Evolutionary conservation across 1,140 invertebrate genomes (phyloP), one percentile per base, ranked within the genome.

Genomic region (Protaetia brevitarsis): DNA sequence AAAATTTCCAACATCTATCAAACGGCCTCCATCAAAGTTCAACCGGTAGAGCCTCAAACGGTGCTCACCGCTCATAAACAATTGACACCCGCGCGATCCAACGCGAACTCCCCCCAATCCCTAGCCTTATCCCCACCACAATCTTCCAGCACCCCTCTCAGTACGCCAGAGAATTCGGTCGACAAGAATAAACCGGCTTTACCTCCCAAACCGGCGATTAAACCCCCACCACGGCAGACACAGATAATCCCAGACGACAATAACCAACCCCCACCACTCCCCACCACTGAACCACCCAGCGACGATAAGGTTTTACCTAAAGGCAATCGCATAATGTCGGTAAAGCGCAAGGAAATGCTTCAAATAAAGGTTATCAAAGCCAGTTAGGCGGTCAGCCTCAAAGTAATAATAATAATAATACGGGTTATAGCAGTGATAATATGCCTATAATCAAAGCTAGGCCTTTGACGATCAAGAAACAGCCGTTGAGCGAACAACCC

Each of bases 1-100:
- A 90, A 87, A 77, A 87, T 88, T 76, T 91, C 85, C 71, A 89
- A 86, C 73, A 90, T 90, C 68, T 90, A 90, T 79, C 89, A 91
- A 77, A 90, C 89, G 36, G 89, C 88, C 6, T 91, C 89, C 57
- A 91, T 88, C 65, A 90, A 90, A 78, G 88, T 91, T 63, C 87
- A 89, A 80, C 89, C 89, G 31, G 88, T 91, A 64, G 89, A 90
- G 81, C 89, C 89, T 28, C 89, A 91, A 75, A 90, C 87, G 5
- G 81, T 90, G 68, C 74, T 82, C 75, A 66, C 78, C 72, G 36
- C 79, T 80, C 71, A 63, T 8, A 66, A 66, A 34, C 73, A 71
- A 75, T 65, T 80, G 77, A 75, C 75, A 78, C 75, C 75, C 21
- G 57, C 79, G 71, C 71, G 73, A 76, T 76, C 76, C 78, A 78